Percentiles rank a stretch among this genome's conserved stretches.
phyloP scores from a whole-genome alignment of 2,797 vertebrate genomes.

The Urosaurus nigricauda region DNA sequence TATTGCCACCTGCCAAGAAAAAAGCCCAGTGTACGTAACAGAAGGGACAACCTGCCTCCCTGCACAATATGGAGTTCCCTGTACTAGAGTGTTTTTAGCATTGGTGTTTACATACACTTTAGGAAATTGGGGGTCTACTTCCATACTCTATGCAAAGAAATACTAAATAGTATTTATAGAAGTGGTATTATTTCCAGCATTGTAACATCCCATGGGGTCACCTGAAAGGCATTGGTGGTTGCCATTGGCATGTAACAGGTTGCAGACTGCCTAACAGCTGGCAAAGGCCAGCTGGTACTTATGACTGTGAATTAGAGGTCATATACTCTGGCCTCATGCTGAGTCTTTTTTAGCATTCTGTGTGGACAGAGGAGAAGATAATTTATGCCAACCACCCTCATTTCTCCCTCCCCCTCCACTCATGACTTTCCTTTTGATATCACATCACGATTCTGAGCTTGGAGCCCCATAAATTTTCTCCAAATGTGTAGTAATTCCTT shows the following conservation, averaged over 20 bases:
- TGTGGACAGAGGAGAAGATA: slow-evolving; percentile 80
- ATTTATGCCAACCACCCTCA: slow-evolving; percentile 89
- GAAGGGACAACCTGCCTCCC: background rate
- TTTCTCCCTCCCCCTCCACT: slow-evolving; percentile 63
- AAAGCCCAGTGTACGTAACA: background rate
- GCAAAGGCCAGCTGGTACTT: slow-evolving; percentile 34
- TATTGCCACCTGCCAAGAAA: background rate
- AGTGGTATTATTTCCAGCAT: background rate
- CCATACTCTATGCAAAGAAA: no score
- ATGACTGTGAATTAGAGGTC: slow-evolving; percentile 64
- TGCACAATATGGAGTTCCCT: background rate
- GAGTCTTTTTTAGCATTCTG: slow-evolving; percentile 56
- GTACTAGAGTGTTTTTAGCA: background rate
- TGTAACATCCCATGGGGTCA: background rate
- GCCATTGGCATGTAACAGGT: background rate
- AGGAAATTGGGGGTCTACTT: no score
- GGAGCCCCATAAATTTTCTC: slow-evolving; percentile 94
- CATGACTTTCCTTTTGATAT: slow-evolving; percentile 96
- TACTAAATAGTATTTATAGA: no score
- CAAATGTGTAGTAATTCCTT: slow-evolving; percentile 99
- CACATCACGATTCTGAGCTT: slow-evolving; percentile 96
- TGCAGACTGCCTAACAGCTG: slow-evolving; percentile 30
- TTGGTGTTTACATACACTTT: background rate
- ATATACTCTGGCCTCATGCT: slow-evolving; percentile 60
- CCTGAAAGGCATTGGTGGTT: slow-evolving; percentile 31